Base-by-base conservation (phyloP, 2,113 vertebrate genomes). In the Pimephales promelas region DNA sequence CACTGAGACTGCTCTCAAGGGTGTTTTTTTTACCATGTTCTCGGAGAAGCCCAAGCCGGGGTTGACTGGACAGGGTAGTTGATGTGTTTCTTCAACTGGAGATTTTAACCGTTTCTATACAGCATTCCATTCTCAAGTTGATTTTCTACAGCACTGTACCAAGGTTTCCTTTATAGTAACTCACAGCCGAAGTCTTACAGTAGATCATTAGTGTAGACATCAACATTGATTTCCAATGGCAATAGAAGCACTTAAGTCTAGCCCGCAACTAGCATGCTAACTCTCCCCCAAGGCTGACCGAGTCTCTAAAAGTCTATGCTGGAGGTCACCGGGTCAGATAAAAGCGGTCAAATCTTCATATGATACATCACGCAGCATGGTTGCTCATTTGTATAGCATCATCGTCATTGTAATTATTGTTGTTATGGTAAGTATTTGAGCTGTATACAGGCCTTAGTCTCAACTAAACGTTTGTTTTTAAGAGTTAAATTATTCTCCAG, bases 401-500 rank as follows among this genome's bases (percentile, higher is more conserved):
- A 43, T 47, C 36, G 56, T 77, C 28, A 49, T 62, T 57, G 79
- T 56, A 49, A 49, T 87, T 79, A 47, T 74, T 52, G 45, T 54
- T 57, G 26, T 79, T 24, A 54, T 78, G 73, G 54, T 74, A 47
- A 18, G 31, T 74, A 82, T 87, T 82, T 85, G 54, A 82, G 62
- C 82, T 70, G 52, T 66, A 61, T 56, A 85, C 71, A 57, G 59
- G 26, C 36, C 43, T 66, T 70, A 62, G 45, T 83, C 61, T 54
- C 28, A 70, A 79, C 20, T 43, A 26, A 47, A 80, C 72, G 24
- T 73, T 72, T 79, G 61, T 81, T 84, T 82, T 85, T 54, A 86
- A 84, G 57, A 92, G 90, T 93, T 91, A 92, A 95, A 92, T 96
- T 94, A 94, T 93, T 89, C 91, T 91, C 90, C 91, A 62, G 84